These are phyloP conservation scores for Dryomyza anilis DNA, from an alignment of 2,888 invertebrate species.

Conservation along the genomic window DNA sequence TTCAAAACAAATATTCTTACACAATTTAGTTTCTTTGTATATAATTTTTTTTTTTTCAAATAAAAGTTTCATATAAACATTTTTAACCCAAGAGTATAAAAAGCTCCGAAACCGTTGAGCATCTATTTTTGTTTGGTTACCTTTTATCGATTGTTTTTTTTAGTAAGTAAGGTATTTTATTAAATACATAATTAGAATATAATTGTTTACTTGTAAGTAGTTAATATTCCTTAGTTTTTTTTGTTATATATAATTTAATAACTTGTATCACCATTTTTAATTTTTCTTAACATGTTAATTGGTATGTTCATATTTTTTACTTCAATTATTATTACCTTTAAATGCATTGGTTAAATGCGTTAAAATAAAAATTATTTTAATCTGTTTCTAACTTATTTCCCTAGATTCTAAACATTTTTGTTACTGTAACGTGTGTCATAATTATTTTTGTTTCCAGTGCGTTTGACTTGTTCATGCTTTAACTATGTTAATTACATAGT, in stretches of 20 bases:
- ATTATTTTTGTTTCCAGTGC: too few relatives aligned
- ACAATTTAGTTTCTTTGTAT: constrained; percentile 30
- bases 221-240: constrained; percentile 18
- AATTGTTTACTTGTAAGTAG: constrained; percentile 22
- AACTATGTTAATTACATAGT: too few relatives aligned
- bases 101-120: constrained; percentile 61
- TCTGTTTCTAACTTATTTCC: neutral
- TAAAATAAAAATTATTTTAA: constrained; percentile 12
- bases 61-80: constrained; percentile 8
- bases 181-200: constrained; percentile 25
- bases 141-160: constrained; percentile 34
- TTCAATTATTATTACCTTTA: constrained; percentile 7
- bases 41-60: constrained; percentile 13
- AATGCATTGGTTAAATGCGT: constrained; percentile 22
- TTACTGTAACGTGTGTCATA: neutral
- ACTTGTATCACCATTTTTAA: constrained; percentile 23
- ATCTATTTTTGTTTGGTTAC: constrained; percentile 47
- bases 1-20: constrained; percentile 33
- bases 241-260: constrained; percentile 26
- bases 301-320: constrained; percentile 19
- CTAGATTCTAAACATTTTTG: too few relatives aligned
- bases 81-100: constrained; percentile 4
- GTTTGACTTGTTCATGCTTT: too few relatives aligned
- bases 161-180: too few relatives aligned
- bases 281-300: constrained; percentile 6